Conservation (phyloP, 2,888 invertebrate species). For the Electrophaes corylata region DNA sequence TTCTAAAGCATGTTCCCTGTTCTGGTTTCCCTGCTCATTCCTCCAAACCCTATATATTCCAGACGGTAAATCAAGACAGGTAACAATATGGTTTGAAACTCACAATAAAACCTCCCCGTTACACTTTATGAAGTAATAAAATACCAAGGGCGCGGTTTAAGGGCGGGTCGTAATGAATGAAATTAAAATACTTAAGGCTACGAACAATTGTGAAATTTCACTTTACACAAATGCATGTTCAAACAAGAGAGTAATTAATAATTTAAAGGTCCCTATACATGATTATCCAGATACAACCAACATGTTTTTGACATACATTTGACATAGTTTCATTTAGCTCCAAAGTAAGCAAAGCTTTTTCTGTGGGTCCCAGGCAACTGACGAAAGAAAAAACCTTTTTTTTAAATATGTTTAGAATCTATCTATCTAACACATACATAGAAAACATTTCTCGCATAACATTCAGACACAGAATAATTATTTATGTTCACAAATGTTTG, state of each 20-base stretch:
- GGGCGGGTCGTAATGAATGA: constrained; percentile 33
- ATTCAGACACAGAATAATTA: no score
- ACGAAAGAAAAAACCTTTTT: no score
- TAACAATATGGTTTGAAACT: constrained; percentile 33
- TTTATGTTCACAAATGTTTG: no score
- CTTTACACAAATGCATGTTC: constrained; percentile 24
- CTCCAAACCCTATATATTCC: constrained; percentile 13
- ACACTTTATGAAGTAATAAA: constrained; percentile 35
- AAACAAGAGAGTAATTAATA: constrained; percentile 23
- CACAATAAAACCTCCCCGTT: constrained; percentile 34
- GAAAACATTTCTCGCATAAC: no score
- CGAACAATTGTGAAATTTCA: constrained; percentile 23
- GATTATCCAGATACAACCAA: no score
- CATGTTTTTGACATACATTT: no score
- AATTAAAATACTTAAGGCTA: constrained; percentile 30
- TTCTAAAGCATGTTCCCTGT: no score
- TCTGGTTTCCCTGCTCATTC: background rate
- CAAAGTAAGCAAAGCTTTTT: no score
- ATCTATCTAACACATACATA: no score
- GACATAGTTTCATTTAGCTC: no score
- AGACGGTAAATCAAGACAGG: constrained; percentile 31
- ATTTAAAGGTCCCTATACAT: constrained; percentile 3
- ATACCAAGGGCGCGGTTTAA: constrained; percentile 30
- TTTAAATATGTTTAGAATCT: no score
- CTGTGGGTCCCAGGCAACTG: no score